phyloP scores from a whole-genome alignment of 2,113 vertebrate genomes.

The Dascyllus trimaculatus region DNA sequence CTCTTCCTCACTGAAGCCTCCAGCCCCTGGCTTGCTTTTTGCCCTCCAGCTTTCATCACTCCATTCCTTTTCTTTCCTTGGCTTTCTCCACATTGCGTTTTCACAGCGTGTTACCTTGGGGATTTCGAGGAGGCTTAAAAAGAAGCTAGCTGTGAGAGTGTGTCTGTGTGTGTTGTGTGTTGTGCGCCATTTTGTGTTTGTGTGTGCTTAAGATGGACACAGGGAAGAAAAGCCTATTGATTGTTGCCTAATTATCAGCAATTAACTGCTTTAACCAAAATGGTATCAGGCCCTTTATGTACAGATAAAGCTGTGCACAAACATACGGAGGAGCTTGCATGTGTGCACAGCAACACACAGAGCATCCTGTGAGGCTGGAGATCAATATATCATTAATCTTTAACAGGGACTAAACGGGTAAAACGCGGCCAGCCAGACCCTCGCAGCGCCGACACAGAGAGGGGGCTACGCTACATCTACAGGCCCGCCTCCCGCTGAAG shows the following conservation, averaged over 20 bases:
- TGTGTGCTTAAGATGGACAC: slow-evolving; percentile 53
- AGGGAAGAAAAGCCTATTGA: slow-evolving; percentile 58
- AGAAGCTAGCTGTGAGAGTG: slow-evolving; percentile 68
- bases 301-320: slow-evolving; percentile 34
- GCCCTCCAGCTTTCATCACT: slow-evolving; percentile 80
- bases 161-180: slow-evolving; percentile 42
- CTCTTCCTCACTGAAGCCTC: slow-evolving; percentile 75
- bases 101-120: slow-evolving; percentile 80
- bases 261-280: slow-evolving; percentile 67
- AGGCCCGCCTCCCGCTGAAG: slow-evolving; percentile 81
- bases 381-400: slow-evolving; percentile 86
- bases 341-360: slow-evolving; percentile 14
- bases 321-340: slow-evolving; percentile 4
- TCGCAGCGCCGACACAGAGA: slow-evolving; percentile 69
- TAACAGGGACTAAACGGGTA: slow-evolving; percentile 83
- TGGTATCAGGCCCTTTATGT: slow-evolving; percentile 40
- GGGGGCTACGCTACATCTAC: slow-evolving; percentile 85
- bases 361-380: slow-evolving; percentile 65
- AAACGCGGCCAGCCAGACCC: slow-evolving; percentile 72
- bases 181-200: slow-evolving; percentile 65
- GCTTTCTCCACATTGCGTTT: slow-evolving; percentile 81
- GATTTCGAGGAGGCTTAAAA: slow-evolving; percentile 83
- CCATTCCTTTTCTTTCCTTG: slow-evolving; percentile 77
- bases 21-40: slow-evolving; percentile 73
- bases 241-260: slow-evolving; percentile 65